phyloP scores from a whole-genome alignment of 1,140 invertebrate species.

The Wiebesia pumilae region DNA sequence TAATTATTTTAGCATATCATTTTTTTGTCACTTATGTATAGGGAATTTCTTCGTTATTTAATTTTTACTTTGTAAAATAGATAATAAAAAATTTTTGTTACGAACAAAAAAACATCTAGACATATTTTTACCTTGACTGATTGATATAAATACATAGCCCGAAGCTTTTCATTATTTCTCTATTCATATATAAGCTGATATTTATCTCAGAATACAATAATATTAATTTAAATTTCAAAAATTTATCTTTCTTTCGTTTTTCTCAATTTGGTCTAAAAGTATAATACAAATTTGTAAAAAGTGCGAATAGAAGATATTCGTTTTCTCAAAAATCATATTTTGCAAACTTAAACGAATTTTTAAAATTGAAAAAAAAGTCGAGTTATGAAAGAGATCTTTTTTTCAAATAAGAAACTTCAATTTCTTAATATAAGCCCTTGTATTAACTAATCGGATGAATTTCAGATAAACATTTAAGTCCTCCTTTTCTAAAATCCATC shows the following conservation, averaged over 20 bases:
- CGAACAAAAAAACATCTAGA: neutral
- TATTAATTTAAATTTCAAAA: neutral
- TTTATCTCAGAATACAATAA: neutral
- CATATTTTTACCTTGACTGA: neutral
- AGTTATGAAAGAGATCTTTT: too few species aligned
- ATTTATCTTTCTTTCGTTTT: too few species aligned
- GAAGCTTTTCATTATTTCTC: neutral
- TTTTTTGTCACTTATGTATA: neutral
- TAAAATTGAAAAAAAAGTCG: too few species aligned
- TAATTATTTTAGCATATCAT: neutral
- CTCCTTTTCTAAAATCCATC: neutral
- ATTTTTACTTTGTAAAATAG: neutral
- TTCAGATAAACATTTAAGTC: neutral
- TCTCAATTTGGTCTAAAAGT: neutral
- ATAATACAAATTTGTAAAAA: neutral
- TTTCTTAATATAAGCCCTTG: too few species aligned
- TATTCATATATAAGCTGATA: neutral
- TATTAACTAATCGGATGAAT: too few species aligned
- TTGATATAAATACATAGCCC: neutral
- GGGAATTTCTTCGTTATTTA: neutral
- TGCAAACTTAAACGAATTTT: too few species aligned
- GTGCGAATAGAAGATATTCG: neutral
- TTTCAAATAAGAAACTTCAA: too few species aligned
- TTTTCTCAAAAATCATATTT: neutral
- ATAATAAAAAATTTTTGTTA: neutral